phyloP scores from a whole-genome alignment of 2,113 vertebrate species.

The Ammodytes dubius region DNA sequence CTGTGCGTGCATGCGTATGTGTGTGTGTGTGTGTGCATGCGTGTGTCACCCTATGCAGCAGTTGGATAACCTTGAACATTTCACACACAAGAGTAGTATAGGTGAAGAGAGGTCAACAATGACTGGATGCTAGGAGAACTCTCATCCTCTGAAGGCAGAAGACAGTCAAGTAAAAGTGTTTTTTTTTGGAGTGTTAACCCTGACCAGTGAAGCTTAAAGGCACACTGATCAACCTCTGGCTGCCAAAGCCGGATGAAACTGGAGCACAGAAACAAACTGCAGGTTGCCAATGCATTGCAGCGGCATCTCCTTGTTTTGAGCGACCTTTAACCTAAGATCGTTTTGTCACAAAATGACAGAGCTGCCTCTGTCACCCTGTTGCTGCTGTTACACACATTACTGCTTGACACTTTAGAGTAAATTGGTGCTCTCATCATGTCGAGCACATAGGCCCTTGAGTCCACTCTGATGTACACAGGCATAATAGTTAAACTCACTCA shows the following conservation, averaged over 20 bases:
- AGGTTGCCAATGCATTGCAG: background rate
- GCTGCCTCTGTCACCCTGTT: slow-evolving; percentile 18
- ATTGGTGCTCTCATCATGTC: slow-evolving; percentile 24
- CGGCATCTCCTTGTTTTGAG: background rate
- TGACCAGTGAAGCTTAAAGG: slow-evolving; percentile 20
- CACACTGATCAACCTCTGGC: background rate
- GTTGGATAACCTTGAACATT: background rate
- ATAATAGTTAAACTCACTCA: slow-evolving; percentile 10
- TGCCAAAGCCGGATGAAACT: slow-evolving; percentile 18
- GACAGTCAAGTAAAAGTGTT: background rate
- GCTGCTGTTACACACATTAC: slow-evolving; percentile 3
- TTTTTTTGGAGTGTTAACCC: slow-evolving; percentile 4
- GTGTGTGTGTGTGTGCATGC: no score
- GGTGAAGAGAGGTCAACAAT: slow-evolving; percentile 4
- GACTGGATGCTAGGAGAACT: slow-evolving; percentile 1
- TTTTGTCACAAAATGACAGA: slow-evolving; percentile 35
- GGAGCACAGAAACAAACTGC: slow-evolving; percentile 9
- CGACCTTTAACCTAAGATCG: background rate
- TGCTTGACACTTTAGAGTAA: slow-evolving; percentile 16
- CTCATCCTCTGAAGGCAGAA: background rate
- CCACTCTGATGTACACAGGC: background rate
- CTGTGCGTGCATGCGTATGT: no score
- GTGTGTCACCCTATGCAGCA: background rate
- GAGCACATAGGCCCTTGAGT: background rate
- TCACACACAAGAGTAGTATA: background rate